Percentiles rank a stretch among this genome's conserved stretches.
Conservation (phyloP, 1,140 invertebrate species). For the Lepidotrigona ventralis region DNA sequence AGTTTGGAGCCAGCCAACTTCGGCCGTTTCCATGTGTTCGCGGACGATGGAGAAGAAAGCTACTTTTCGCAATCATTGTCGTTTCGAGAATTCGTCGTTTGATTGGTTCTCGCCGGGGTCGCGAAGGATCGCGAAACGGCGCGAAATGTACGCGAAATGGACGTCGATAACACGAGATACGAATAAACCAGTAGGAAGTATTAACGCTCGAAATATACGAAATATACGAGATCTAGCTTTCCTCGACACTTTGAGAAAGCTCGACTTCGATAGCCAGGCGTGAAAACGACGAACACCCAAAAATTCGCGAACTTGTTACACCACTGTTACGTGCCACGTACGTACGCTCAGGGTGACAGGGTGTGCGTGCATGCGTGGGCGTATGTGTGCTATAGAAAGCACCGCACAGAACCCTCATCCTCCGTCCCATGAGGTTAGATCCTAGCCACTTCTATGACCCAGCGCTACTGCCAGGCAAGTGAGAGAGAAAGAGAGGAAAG, state of each 20-base stretch:
- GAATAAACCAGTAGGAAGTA: background rate
- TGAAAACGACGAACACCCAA: background rate
- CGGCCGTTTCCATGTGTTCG: background rate
- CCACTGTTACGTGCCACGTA: constrained; percentile 1
- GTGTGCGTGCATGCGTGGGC: constrained; percentile 26
- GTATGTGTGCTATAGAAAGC: constrained; percentile 38
- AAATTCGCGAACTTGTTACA: constrained; percentile 50
- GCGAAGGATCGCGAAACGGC: too few species aligned
- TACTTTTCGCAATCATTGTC: too few species aligned
- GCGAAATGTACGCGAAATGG: too few species aligned
- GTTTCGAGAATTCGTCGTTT: too few species aligned
- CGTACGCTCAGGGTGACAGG: background rate
- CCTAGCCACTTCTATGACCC: constrained; percentile 67
- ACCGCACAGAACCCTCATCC: constrained; percentile 58
- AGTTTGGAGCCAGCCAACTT: too few species aligned
- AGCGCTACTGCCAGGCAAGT: constrained; percentile 41
- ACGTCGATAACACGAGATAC: background rate
- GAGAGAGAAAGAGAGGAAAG: constrained; percentile 13
- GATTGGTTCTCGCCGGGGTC: too few species aligned
- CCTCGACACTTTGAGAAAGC: too few species aligned
- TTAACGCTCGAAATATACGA: background rate
- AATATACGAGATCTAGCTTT: background rate
- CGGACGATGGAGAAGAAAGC: too few species aligned
- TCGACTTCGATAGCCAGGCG: too few species aligned
- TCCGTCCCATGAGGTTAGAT: constrained; percentile 65